Conservation (phyloP, 2,888 invertebrate species). For the Zootermopsis nevadensis region DNA sequence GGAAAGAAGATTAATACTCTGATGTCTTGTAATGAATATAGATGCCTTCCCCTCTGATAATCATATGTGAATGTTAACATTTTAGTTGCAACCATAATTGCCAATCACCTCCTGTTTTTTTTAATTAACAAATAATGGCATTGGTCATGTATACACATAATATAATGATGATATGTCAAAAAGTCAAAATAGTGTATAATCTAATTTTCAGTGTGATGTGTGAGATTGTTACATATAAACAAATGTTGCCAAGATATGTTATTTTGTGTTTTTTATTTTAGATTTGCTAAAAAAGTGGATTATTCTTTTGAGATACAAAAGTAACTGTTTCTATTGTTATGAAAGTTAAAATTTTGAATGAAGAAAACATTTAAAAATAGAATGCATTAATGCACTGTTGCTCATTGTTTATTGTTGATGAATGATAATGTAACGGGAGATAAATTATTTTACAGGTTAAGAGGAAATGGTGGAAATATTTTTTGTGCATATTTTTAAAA, state of each 20-base stretch:
- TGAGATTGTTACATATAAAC: slow-evolving; percentile 31
- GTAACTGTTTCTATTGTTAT: slow-evolving; percentile 30
- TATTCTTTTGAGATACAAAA: slow-evolving; percentile 11
- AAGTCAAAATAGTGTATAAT: slow-evolving; percentile 33
- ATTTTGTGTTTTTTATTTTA: slow-evolving; percentile 22
- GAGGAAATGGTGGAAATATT: slow-evolving; percentile 11
- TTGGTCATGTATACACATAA: slow-evolving; percentile 19
- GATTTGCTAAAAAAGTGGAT: background rate
- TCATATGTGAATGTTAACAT: background rate
- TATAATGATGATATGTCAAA: background rate
- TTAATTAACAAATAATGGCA: background rate
- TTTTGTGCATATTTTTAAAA: slow-evolving; percentile 34
- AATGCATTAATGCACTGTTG: slow-evolving; percentile 28
- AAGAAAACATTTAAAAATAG: slow-evolving; percentile 7
- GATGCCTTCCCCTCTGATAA: background rate
- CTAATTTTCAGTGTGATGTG: slow-evolving; percentile 34
- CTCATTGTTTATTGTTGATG: slow-evolving; percentile 40
- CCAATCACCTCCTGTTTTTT: background rate
- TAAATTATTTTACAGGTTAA: slow-evolving; percentile 30
- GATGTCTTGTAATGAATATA: slow-evolving; percentile 23
- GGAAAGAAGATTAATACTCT: background rate
- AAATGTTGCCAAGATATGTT: slow-evolving; percentile 17
- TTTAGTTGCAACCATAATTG: slow-evolving; percentile 31
- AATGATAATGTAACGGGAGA: slow-evolving; percentile 33
- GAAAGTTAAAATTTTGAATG: slow-evolving; percentile 21